These are phyloP conservation scores for Alsophila aescularia DNA, from an alignment of 2,888 invertebrate species.

Conservation along the genomic window DNA sequence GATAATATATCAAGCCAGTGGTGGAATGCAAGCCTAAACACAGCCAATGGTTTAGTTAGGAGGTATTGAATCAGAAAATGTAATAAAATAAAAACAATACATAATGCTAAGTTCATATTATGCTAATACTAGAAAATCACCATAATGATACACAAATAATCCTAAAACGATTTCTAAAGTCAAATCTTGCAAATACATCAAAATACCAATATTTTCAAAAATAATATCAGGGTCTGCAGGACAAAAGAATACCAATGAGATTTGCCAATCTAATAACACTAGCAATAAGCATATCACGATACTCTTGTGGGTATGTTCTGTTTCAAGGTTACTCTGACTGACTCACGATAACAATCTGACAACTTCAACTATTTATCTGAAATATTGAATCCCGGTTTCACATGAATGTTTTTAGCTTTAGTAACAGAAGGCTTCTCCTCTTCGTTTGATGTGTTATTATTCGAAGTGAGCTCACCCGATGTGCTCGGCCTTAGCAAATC, in stretches of 20 bases:
- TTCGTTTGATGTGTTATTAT: constrained; percentile 47
- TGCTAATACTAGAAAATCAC: no score
- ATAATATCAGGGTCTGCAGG: not conserved
- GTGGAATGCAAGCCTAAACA: no score
- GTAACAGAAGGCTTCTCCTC: constrained; percentile 57
- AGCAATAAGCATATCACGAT: not conserved
- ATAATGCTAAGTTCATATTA: no score
- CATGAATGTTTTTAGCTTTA: constrained; percentile 61
- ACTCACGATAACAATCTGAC: not conserved
- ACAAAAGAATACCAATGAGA: not conserved
- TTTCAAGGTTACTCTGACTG: not conserved
- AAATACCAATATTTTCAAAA: not conserved
- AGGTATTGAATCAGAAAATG: no score
- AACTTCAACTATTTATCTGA: constrained; percentile 37
- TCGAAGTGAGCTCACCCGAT: constrained; percentile 54
- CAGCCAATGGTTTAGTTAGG: no score
- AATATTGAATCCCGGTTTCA: constrained; percentile 72
- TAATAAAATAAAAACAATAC: no score
- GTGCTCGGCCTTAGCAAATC: constrained; percentile 57
- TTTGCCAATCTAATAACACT: not conserved
- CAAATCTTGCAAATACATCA: not conserved
- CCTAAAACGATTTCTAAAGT: not conserved
- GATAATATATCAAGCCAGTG: no score
- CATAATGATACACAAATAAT: constrained; percentile 7
- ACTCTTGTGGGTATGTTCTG: not conserved